Conservation (phyloP, 2,113 vertebrate genomes). For the Propithecus coquereli region DNA sequence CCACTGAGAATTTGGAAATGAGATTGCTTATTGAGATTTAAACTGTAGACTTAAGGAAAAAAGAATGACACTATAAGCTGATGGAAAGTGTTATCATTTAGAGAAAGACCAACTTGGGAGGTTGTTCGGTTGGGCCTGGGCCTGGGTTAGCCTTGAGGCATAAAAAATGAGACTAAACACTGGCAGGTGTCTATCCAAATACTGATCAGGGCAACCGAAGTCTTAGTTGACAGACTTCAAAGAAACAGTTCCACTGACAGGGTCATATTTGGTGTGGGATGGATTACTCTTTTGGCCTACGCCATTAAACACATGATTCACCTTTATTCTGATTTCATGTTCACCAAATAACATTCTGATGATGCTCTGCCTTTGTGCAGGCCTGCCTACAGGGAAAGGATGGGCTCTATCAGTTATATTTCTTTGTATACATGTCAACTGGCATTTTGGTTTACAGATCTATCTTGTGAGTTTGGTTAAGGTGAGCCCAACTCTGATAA, state of each 20-base stretch:
- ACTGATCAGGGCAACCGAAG: not conserved
- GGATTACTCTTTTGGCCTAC: not conserved
- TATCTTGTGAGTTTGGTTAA: not conserved
- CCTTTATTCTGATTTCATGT: not conserved
- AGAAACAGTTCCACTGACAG: not conserved
- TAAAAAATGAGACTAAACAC: not conserved
- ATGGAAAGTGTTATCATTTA: not conserved
- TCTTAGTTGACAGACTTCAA: not conserved
- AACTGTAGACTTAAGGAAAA: not conserved
- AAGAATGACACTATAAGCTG: not conserved
- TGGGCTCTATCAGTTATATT: not conserved
- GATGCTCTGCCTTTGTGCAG: not conserved
- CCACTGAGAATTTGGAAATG: not conserved
- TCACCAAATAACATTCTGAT: conserved; percentile 29
- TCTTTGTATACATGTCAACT: conserved; percentile 28
- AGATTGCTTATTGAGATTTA: not conserved
- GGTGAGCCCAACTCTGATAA: not conserved
- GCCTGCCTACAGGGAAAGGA: not conserved
- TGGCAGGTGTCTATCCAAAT: not conserved
- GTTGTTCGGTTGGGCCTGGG: not conserved
- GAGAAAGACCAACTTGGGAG: not conserved
- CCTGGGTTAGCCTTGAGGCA: not conserved
- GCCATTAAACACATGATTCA: not conserved
- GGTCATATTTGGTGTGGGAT: not conserved
- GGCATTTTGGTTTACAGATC: conserved; percentile 13